phyloP scores from a whole-genome alignment of 2,797 vertebrate species.

The Dermochelys coriacea region DNA sequence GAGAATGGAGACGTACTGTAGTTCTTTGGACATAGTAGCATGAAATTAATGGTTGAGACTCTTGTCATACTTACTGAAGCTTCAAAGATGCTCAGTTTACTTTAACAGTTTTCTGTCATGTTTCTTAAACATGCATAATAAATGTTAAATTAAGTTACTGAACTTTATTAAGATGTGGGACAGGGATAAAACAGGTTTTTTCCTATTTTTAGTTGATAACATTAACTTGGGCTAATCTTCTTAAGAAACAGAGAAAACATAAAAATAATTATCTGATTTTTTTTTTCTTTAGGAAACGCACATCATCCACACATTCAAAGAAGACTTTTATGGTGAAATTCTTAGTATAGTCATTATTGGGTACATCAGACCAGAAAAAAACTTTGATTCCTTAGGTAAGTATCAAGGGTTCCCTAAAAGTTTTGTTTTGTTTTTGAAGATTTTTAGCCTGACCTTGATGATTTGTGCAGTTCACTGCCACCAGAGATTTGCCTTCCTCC shows the following conservation, averaged over 20 bases:
- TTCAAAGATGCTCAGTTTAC: background rate
- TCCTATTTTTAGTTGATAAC: background rate
- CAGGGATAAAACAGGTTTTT: background rate
- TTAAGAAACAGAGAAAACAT: background rate
- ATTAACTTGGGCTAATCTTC: background rate
- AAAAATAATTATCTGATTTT: background rate
- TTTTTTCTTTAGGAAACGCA: slow-evolving; percentile 90
- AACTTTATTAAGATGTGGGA: background rate
- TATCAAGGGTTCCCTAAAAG: background rate
- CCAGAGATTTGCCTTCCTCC: background rate
- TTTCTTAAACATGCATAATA: background rate
- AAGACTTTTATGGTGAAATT: slow-evolving; percentile 95
- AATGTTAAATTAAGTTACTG: background rate
- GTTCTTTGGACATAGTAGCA: background rate
- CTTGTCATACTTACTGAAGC: background rate
- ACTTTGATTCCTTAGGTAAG: slow-evolving; percentile 92
- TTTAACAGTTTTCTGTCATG: background rate
- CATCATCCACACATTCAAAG: slow-evolving; percentile 94
- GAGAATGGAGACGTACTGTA: background rate
- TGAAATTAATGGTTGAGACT: background rate
- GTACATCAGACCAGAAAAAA: slow-evolving; percentile 96
- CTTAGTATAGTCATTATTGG: slow-evolving; percentile 92
- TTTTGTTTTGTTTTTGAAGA: background rate
- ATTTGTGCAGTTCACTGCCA: background rate
- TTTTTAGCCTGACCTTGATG: background rate